phyloP scores from a whole-genome alignment of 2,888 invertebrate genomes.

The Megamerina dolium region DNA sequence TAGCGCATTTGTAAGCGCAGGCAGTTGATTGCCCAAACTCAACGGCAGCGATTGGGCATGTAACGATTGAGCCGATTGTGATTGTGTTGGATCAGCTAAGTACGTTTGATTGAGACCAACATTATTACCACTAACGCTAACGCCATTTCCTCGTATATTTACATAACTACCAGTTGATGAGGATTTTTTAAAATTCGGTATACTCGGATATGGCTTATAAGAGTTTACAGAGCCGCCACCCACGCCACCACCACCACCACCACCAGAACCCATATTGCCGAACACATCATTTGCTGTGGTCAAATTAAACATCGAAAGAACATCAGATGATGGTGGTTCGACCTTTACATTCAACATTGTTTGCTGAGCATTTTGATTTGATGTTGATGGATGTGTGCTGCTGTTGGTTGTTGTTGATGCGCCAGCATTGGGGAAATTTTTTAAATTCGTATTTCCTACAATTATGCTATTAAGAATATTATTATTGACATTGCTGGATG shows the following conservation, averaged over 20 bases:
- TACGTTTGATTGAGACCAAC: constrained; percentile 17
- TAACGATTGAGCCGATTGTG: constrained; percentile 16
- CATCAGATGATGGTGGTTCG: constrained; percentile 35
- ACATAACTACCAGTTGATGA: constrained; percentile 43
- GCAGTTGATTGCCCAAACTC: constrained; percentile 19
- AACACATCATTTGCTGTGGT: constrained; percentile 21
- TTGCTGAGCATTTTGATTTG: background rate
- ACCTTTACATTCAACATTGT: constrained; percentile 37
- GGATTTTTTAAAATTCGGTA: constrained; percentile 38
- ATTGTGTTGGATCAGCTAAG: constrained; percentile 16
- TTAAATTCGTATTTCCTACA: constrained; percentile 2
- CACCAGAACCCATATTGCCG: constrained; percentile 20
- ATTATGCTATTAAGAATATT: constrained; percentile 3
- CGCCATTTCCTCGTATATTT: constrained; percentile 29
- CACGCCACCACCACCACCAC: constrained; percentile 3
- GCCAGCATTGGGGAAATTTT: constrained; percentile 1
- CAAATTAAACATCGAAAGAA: constrained; percentile 33
- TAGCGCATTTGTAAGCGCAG: constrained; percentile 16
- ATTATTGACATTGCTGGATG: constrained; percentile 2
- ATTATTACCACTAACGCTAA: too few species aligned
- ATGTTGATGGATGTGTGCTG: background rate
- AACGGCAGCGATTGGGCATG: constrained; percentile 28
- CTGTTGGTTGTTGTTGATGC: background rate
- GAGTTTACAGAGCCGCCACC: constrained; percentile 21
- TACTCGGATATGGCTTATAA: constrained; percentile 40